Evolutionary conservation across 2,113 vertebrate species (phyloP).

Genomic region (Saguinus imperator): DNA sequence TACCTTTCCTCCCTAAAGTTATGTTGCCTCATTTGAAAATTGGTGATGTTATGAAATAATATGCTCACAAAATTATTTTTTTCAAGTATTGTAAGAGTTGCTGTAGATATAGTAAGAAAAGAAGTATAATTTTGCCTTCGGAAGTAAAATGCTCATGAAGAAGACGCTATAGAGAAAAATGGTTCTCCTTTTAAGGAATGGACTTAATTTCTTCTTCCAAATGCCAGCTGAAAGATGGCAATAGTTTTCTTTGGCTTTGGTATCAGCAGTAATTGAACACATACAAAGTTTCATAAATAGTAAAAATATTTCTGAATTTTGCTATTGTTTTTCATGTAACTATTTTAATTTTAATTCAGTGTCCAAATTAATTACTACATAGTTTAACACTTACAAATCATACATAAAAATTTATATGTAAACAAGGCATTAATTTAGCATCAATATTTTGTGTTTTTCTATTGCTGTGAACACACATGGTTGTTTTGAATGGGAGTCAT

Average conservation of each 20-base stretch:
- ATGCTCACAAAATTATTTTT: background rate
- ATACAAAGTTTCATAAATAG: background rate
- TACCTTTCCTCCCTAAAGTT: slow-evolving; percentile 15
- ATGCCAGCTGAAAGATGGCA: background rate
- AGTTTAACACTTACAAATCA: background rate
- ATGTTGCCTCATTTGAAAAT: background rate
- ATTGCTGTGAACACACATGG: background rate
- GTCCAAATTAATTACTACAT: background rate
- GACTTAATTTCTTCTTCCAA: slow-evolving; percentile 38
- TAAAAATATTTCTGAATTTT: slow-evolving; percentile 5
- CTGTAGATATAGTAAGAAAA: background rate
- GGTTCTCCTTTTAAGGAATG: background rate
- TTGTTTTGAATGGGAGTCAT: background rate
- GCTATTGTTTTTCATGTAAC: background rate
- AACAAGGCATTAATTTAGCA: background rate
- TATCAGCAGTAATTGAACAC: background rate
- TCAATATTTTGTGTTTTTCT: background rate
- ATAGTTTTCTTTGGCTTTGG: background rate
- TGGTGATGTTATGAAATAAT: background rate
- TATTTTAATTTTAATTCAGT: slow-evolving; percentile 15
- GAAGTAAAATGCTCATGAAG: background rate
- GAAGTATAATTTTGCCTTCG: background rate
- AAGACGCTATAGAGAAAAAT: background rate
- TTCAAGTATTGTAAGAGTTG: background rate
- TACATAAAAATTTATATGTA: background rate